Percentiles rank a stretch among this genome's conserved stretches.
phyloP scores from a whole-genome alignment of 2,888 invertebrate genomes.

The Gryllus longicercus region DNA sequence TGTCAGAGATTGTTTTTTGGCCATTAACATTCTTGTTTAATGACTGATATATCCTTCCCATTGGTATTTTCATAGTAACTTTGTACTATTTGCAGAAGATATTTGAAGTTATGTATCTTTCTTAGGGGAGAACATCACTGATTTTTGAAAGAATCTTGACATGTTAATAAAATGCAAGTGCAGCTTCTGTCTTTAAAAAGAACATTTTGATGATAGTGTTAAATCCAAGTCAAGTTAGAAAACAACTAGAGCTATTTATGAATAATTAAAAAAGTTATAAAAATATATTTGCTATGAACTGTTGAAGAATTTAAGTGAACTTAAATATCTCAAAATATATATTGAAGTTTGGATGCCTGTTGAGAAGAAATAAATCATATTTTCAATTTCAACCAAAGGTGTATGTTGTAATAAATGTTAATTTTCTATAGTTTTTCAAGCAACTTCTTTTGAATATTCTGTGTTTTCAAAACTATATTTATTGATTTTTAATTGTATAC shows the following conservation, averaged over 20 bases:
- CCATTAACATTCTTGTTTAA: too few relatives aligned
- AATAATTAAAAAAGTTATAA: background rate
- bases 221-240: background rate
- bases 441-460: too few relatives aligned
- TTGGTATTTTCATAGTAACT: too few relatives aligned
- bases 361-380: background rate
- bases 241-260: slow-evolving; percentile 5
- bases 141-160: background rate
- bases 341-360: slow-evolving; percentile 1
- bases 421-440: too few relatives aligned
- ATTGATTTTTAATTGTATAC: too few relatives aligned
- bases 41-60: too few relatives aligned
- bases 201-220: background rate
- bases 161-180: background rate
- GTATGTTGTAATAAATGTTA: too few relatives aligned
- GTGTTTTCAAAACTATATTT: too few relatives aligned
- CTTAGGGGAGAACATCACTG: background rate
- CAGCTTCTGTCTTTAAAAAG: background rate
- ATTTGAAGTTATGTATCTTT: too few relatives aligned
- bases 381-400: background rate
- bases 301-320: background rate
- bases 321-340: slow-evolving; percentile 5
- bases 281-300: background rate
- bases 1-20: too few relatives aligned
- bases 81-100: too few relatives aligned